Evolutionary conservation across 1,140 invertebrate species (phyloP).

Genomic region (Episyrphus balteatus): DNA sequence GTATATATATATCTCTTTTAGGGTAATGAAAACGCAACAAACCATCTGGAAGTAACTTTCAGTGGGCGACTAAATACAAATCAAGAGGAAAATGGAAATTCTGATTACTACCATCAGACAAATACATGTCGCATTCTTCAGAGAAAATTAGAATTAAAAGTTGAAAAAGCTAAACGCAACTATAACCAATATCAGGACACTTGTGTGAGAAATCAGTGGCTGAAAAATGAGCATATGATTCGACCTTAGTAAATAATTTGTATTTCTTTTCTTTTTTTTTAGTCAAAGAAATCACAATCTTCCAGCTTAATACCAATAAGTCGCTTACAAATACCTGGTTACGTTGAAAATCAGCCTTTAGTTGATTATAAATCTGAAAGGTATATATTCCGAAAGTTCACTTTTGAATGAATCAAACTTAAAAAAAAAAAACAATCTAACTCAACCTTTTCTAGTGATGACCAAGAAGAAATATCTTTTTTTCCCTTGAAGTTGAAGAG

Average conservation of each 20-base stretch:
- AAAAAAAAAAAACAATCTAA: neutral
- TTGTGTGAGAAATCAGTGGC: constrained; percentile 14
- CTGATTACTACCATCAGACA: constrained; percentile 15
- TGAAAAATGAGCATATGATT: no score
- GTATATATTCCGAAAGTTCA: neutral
- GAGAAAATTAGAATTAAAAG: constrained; percentile 34
- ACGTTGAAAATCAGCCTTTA: constrained; percentile 28
- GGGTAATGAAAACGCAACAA: no score
- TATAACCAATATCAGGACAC: constrained; percentile 31
- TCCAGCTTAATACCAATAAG: constrained; percentile 33
- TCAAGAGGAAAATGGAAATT: no score
- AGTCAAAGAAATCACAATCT: constrained; percentile 32
- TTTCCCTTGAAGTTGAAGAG: constrained; percentile 29
- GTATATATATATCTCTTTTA: no score
- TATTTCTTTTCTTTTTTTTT: neutral
- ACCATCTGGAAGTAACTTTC: no score
- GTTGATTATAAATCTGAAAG: constrained; percentile 35
- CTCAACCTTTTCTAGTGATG: constrained; percentile 15
- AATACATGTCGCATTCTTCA: constrained; percentile 36
- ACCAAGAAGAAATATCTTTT: constrained; percentile 32
- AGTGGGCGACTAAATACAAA: no score
- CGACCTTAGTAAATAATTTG: no score
- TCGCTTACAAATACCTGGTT: constrained; percentile 29
- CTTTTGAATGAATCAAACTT: neutral
- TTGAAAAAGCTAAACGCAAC: constrained; percentile 33